These are phyloP conservation scores for Porites rus DNA, from an alignment of 92 coral and sea anemone species.

Conservation along the genomic window DNA sequence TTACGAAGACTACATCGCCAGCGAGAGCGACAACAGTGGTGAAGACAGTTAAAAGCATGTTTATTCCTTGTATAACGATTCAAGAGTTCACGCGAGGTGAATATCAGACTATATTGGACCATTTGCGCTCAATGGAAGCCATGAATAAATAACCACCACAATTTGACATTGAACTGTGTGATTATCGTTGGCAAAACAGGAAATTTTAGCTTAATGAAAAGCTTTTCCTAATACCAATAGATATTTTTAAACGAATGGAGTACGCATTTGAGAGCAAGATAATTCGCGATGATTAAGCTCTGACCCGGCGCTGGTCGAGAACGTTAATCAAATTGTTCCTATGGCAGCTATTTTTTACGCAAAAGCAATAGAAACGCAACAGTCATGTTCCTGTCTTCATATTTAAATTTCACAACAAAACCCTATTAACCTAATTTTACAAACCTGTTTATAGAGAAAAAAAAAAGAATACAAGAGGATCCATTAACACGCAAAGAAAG, in stretches of 20 bases:
- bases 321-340: slow-evolving; percentile 30
- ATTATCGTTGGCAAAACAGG: slow-evolving; percentile 49
- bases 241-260: slow-evolving; percentile 38
- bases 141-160: slow-evolving; percentile 38
- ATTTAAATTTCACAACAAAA: slow-evolving; percentile 15
- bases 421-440: slow-evolving; percentile 1
- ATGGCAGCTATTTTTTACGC: neutral
- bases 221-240: slow-evolving; percentile 26
- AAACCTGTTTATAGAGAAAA: neutral
- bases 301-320: slow-evolving; percentile 28
- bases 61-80: slow-evolving; percentile 20
- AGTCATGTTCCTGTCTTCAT: neutral
- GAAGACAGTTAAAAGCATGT: slow-evolving; percentile 13
- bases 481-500: slow-evolving; percentile 31
- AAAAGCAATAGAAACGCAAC: neutral
- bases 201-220: slow-evolving; percentile 51
- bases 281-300: slow-evolving; percentile 2
- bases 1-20: neutral
- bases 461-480: neutral
- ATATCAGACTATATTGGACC: slow-evolving; percentile 45
- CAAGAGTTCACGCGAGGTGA: slow-evolving; percentile 49
- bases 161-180: slow-evolving; percentile 53
- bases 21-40: neutral
- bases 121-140: slow-evolving; percentile 36
- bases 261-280: slow-evolving; percentile 30